Base-by-base conservation (phyloP, 1,140 invertebrate genomes). In the Pseudomyrmex flavicornis region DNA sequence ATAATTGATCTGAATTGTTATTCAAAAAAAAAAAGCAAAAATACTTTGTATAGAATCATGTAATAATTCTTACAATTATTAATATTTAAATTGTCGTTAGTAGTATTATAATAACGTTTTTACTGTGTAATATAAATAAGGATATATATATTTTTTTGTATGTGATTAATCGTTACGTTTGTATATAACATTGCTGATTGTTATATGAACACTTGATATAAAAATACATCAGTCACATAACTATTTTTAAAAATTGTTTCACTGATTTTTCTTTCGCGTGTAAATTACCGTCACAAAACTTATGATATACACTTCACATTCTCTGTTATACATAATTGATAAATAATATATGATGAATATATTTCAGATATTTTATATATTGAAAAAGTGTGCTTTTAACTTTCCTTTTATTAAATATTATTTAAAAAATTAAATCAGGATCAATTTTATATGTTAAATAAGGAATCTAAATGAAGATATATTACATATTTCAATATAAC, bases 111-210 rank as follows among this genome's bases (percentile, higher is more conserved):
- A 72, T 80, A 84, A 63, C 83, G 89, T 91, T 91, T 92, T 91
- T 92, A 89, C 86, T 63, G 82, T 80, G 85, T 89, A 88, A 89
- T 84, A 84, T 85, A 90, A 90, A 86, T 85, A 35, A 35, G 35
- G 80, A 63, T 90, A 35, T 88, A 89, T 54, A 89, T 54, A 88
- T 84, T 79, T 89, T 91, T 92, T 91, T 92, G 89, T 91, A 90
- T 90, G 88, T 88, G 85, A 72, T 91, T 88, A 85, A 86, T 91
- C 59, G 75, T 87, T 87, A 88, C 65, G 89, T 90, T 88, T 90
- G 86, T 90, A 89, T 82, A 88, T 88, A 88, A 88, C 54, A 79
- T 84, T 73, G 35, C 35, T 35, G 70, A 85, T 88, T 91, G 88
- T 91, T 88, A 83, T 89, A 90, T 79, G 88, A 90, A 74, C 68